Evolutionary conservation across 2,797 vertebrate genomes (phyloP).

Genomic region (Apodemus agrarius): DNA sequence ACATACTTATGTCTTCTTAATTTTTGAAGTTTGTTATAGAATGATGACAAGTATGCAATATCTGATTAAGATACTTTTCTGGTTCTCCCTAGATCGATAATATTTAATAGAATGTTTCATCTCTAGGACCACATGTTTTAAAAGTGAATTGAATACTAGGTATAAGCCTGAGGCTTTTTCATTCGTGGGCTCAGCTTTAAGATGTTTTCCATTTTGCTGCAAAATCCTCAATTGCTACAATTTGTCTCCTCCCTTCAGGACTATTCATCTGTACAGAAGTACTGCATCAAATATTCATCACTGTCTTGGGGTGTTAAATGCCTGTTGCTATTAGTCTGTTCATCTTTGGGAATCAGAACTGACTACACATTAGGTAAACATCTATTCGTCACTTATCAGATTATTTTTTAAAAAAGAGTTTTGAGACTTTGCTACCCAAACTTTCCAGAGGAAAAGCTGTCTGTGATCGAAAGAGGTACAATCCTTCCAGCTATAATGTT

Average conservation of each 20-base stretch:
- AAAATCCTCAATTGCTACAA: neutral
- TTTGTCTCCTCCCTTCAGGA: neutral
- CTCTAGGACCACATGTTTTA: neutral
- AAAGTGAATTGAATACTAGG: neutral
- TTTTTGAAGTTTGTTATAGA: neutral
- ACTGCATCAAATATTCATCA: neutral
- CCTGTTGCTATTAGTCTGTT: neutral
- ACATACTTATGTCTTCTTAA: neutral
- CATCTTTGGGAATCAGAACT: neutral
- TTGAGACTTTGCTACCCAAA: conserved; percentile 42
- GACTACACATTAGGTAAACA: neutral
- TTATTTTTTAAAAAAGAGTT: conserved; percentile 7
- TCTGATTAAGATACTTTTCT: neutral
- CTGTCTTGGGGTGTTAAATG: neutral
- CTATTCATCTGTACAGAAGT: neutral
- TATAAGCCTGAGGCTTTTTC: neutral
- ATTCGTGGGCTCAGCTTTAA: neutral
- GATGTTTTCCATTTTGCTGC: neutral
- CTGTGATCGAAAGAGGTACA: neutral
- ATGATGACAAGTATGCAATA: neutral
- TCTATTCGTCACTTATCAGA: conserved; percentile 17
- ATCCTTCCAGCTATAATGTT: neutral
- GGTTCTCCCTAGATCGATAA: neutral
- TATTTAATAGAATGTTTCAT: neutral
- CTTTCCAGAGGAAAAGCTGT: conserved; percentile 41